phyloP scores from a whole-genome alignment of 1,140 invertebrate species.

The Apolygus lucorum region DNA sequence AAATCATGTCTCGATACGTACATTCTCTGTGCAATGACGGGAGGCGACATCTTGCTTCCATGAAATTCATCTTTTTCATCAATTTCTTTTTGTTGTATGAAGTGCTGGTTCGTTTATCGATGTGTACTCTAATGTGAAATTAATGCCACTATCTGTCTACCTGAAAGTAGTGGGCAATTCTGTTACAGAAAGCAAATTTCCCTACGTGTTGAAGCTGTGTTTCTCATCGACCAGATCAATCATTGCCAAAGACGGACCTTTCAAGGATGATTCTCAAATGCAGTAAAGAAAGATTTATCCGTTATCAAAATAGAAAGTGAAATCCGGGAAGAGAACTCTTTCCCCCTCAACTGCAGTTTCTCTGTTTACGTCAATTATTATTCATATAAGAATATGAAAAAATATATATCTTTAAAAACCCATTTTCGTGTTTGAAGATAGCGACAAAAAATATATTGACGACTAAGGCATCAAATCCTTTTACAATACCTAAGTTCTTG shows the following conservation, averaged over 20 bases:
- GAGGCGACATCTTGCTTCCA: too few species aligned
- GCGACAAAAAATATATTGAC: background rate
- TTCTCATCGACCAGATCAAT: conserved; percentile 70
- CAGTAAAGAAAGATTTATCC: conserved; percentile 19
- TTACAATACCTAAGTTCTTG: background rate
- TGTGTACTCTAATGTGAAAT: too few species aligned
- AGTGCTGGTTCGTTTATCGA: too few species aligned
- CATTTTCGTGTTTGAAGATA: background rate
- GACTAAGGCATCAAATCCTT: background rate
- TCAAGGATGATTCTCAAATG: conserved; percentile 18
- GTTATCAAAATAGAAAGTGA: conserved; percentile 8
- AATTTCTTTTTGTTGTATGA: too few species aligned
- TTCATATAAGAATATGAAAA: conserved; percentile 25
- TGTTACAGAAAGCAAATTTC: conserved; percentile 82
- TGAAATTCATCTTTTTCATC: too few species aligned
- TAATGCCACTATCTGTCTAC: too few species aligned
- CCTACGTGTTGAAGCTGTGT: conserved; percentile 94
- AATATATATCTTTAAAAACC: conserved; percentile 8
- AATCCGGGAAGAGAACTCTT: conserved; percentile 13
- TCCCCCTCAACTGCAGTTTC: conserved; percentile 21
- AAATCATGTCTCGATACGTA: too few species aligned
- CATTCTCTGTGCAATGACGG: too few species aligned
- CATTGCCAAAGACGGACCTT: background rate
- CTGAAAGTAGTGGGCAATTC: too few species aligned
- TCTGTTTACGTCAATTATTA: conserved; percentile 28